Percentiles rank a stretch among this genome's conserved stretches.
phyloP scores from a whole-genome alignment of 2,888 invertebrate genomes.

The Uropetala carovei region DNA sequence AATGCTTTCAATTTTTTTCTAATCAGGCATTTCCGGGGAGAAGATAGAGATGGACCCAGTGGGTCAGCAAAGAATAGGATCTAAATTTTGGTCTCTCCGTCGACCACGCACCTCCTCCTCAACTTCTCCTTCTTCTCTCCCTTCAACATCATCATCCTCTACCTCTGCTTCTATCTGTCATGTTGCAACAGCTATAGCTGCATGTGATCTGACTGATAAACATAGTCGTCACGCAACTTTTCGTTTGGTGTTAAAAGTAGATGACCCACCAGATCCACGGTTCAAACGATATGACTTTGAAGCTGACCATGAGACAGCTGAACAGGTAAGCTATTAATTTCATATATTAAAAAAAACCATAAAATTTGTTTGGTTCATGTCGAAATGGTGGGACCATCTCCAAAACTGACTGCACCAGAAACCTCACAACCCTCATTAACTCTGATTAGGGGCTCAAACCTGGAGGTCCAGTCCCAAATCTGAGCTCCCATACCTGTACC shows the following conservation, averaged over 20 bases:
- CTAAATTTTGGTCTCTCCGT: constrained; percentile 79
- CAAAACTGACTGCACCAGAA: no score
- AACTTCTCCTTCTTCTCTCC: constrained; percentile 6
- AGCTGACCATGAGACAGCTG: constrained; percentile 41
- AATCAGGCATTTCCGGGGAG: constrained; percentile 87
- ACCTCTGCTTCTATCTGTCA: constrained; percentile 74
- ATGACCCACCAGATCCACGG: constrained; percentile 17
- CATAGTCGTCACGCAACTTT: constrained; percentile 78
- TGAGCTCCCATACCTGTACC: no score
- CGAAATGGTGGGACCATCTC: no score
- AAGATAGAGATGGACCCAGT: constrained; percentile 94
- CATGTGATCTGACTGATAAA: constrained; percentile 89
- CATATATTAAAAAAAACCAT: no score
- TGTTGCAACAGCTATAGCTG: constrained; percentile 90
- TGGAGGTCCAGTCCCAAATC: no score
- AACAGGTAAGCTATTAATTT: constrained; percentile 7
- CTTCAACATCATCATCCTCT: constrained; percentile 25
- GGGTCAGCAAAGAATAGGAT: constrained; percentile 77
- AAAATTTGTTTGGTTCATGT: no score
- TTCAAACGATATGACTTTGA: constrained; percentile 48
- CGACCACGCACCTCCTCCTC: constrained; percentile 82
- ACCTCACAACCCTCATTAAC: no score
- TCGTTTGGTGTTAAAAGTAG: constrained; percentile 34
- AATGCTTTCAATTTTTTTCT: constrained; percentile 29
- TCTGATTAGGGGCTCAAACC: no score